Conservation (phyloP, 2,113 vertebrate genomes). For the Lophotis ruficrista region DNA sequence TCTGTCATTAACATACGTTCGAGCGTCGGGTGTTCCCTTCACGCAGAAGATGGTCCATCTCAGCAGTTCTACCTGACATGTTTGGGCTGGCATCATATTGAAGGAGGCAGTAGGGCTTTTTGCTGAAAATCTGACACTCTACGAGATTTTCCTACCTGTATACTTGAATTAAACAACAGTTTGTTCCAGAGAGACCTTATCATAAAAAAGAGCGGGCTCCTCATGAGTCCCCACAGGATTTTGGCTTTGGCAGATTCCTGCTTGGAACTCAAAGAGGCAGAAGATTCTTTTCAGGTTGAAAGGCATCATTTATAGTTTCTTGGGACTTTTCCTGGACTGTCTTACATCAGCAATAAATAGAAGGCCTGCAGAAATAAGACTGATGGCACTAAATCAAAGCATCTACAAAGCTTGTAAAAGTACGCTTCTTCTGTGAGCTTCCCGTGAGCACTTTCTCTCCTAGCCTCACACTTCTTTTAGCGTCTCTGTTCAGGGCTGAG, state of each 20-base stretch:
- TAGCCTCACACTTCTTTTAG: background rate
- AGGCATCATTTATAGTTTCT: background rate
- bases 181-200: background rate
- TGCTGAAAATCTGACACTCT: background rate
- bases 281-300: background rate
- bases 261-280: background rate
- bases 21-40: background rate
- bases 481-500: background rate
- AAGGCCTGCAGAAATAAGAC: background rate
- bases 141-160: background rate
- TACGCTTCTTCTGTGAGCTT: background rate
- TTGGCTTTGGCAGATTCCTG: background rate
- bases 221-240: rapidly evolving
- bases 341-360: background rate
- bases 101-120: background rate
- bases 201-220: background rate
- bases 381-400: conserved; percentile 32
- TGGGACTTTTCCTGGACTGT: background rate
- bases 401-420: background rate
- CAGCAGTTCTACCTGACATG: background rate
- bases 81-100: rapidly evolving
- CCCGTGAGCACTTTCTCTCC: background rate
- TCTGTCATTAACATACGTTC: background rate
- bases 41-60: background rate
- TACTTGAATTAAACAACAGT: background rate